These are phyloP conservation scores for Cacajao melanocephalus DNA, from an alignment of 2,797 vertebrate genomes.

Conservation along the genomic window DNA sequence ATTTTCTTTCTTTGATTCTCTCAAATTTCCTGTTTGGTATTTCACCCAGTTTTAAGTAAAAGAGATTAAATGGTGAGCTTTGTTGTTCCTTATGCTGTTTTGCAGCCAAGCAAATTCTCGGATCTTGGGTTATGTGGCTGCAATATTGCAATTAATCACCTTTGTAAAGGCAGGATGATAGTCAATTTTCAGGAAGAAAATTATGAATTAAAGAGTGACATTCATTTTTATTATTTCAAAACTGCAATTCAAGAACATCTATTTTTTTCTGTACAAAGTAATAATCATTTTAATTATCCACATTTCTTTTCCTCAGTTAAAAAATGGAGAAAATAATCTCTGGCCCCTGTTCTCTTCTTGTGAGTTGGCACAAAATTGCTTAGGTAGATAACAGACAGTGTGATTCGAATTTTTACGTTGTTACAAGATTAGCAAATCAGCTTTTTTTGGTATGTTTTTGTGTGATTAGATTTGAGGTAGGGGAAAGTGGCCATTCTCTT, in stretches of 20 bases:
- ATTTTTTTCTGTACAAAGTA: background rate
- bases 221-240: background rate
- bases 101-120: background rate
- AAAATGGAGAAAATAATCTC: background rate
- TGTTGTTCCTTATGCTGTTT: background rate
- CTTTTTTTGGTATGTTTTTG: background rate
- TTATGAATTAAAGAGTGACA: background rate
- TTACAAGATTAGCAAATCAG: background rate
- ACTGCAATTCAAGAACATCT: background rate
- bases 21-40: background rate
- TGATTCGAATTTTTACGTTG: background rate
- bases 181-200: background rate
- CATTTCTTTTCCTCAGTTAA: background rate
- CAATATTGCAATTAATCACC: background rate
- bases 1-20: background rate
- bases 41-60: background rate
- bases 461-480: background rate
- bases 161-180: background rate
- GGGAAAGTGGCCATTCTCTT: background rate
- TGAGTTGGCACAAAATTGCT: background rate
- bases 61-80: background rate
- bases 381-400: background rate
- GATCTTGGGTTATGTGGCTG: background rate
- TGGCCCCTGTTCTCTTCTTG: background rate
- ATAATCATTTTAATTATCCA: background rate